Base-by-base conservation (phyloP, 1,140 invertebrate genomes). In the Musca domestica region DNA sequence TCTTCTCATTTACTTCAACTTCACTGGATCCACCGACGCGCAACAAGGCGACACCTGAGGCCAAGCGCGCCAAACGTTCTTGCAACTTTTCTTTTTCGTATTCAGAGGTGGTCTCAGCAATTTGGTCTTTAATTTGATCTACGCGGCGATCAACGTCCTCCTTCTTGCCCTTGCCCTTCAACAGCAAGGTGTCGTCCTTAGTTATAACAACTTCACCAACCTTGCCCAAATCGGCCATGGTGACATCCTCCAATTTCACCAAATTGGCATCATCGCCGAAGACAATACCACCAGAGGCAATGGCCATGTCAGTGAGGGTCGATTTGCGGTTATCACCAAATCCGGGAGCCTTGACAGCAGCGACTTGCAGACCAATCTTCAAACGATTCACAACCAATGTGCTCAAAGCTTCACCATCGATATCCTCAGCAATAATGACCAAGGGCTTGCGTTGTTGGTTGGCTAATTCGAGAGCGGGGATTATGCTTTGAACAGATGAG, bases 51-150 rank as follows among this genome's bases (percentile, higher is more conserved):
- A 99, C 96, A 51, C 94, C 98, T 56, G 95, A 95, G 10, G 96
- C 91, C 7, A 99, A 83, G 73, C 98, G 91, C 0, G 98, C 98
- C 48, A 99, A 84, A 74, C 98, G 87, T 83, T 99, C 98, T 81
- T 96, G 95, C 41, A 99, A 84, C 80, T 99, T 99, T 81, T 99
- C 98, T 81, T 99, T 99, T 81, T 99, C 98, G 83, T 99, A 99
- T 71, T 99, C 98, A 4, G 96, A 98, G 12, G 90, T 98, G 0
- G 96, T 98, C 19, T 92, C 88, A 20, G 91, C 88, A 74, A 99
- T 98, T 83, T 98, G 96, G 74, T 98, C 95, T 77, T 94, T 90
- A 66, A 99, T 89, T 81, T 96, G 92, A 19, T 93, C 90, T n/a
- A 95, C 89, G 70, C 98, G 88, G 71, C 91, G 90, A 58, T 95